Evolutionary conservation across 2,888 invertebrate species (phyloP), one percentile per base, ranked within the genome.

Genomic region (Drosophila antonietae): DNA sequence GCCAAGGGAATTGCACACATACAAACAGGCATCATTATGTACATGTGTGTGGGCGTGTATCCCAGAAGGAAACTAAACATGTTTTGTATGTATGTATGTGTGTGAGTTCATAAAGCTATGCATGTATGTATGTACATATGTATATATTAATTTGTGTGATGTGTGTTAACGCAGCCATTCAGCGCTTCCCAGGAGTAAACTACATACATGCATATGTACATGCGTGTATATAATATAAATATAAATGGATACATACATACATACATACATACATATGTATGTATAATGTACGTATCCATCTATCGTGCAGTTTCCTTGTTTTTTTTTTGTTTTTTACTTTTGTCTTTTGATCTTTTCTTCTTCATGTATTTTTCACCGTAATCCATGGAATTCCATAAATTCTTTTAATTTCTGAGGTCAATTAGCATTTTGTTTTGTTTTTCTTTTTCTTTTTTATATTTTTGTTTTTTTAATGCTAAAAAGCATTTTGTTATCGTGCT

Each of bases 271-370:
- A 18, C 10, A 10, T 15, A 46, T 1, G 4, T 14, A 37, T 8
- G 10, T 37, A 37, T 14, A 1, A 20, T 20, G 6, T 37, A 15
- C 15, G 2, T 15, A 39, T 7, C 1, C 9, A 2, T 15, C 15
- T 37, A 37, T 4, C n/a, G 12, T 18, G 31, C 18, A 47, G 5
- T 47, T 58, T 72, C 23, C 31, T 18, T 52, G 12, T 35, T 28
- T 53, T 47, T 44, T 35, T 20, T 46, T 39, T n/a, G n/a, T n/a
- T 72, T 55, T 55, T 66, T 35, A 18, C 18, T 49, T 55, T 35
- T 41, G 20, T 12, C 64, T 68, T 77, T 77, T 77, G 79, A 77
- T 77, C 77, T 77, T 78, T 61, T 59, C 55, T 58, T 43, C 47
- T 52, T 37, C 41, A 52, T 65, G 49, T 18, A 37, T 47, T 56